A percentile compares a stretch with the other conserved stretches of the same genome.
Conservation (phyloP, 2,797 vertebrate species). For the Philypnodon macrostomus region DNA sequence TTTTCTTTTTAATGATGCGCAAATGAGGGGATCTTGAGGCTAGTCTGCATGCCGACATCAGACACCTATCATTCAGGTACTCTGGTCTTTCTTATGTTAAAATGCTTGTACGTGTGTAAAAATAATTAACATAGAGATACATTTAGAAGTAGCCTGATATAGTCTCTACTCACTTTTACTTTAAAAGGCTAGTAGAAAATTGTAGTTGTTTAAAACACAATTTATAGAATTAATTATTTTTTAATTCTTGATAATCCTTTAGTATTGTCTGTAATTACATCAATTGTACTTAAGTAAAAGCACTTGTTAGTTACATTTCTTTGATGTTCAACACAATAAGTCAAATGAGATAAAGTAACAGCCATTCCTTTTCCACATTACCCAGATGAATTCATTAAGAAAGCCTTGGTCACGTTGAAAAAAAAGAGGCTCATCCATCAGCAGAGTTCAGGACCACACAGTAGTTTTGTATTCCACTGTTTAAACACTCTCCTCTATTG, state of each 20-base stretch:
- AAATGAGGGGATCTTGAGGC: slow-evolving; percentile 57
- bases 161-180: slow-evolving; percentile 45
- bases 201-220: too few relatives aligned
- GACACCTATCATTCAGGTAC: slow-evolving; percentile 36
- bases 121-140: slow-evolving; percentile 58
- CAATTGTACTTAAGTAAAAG: too few relatives aligned
- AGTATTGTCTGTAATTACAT: too few relatives aligned
- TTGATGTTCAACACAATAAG: neutral
- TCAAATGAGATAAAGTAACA: slow-evolving; percentile 1
- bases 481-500: neutral
- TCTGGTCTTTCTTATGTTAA: slow-evolving; percentile 69
- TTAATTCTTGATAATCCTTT: too few relatives aligned
- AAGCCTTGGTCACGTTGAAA: neutral
- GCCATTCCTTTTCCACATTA: slow-evolving; percentile 34
- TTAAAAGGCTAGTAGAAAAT: neutral
- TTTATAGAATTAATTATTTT: neutral
- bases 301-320: too few relatives aligned
- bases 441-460: neutral
- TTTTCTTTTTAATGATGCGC: slow-evolving; percentile 72
- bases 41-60: slow-evolving; percentile 60
- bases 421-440: too few relatives aligned
- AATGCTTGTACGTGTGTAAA: slow-evolving; percentile 56
- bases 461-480: too few relatives aligned
- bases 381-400: slow-evolving; percentile 3
- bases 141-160: slow-evolving; percentile 25